Conservation (phyloP, 2,888 invertebrate genomes). For the Plusia festucae region DNA sequence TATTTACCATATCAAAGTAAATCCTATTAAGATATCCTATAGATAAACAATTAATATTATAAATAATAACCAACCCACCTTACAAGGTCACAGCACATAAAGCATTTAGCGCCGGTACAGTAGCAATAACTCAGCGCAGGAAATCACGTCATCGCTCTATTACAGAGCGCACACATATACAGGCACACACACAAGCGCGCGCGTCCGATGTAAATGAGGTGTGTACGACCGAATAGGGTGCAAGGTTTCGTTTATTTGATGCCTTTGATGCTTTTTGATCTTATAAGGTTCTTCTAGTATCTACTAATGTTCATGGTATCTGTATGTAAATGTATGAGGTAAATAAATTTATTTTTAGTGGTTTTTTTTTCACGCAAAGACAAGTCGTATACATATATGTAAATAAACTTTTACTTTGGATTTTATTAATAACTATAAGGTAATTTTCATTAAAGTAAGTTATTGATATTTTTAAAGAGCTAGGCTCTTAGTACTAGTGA, state of each 20-base stretch:
- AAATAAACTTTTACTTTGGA: no score
- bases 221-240: constrained; percentile 59
- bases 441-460: no score
- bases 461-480: no score
- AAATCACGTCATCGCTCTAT: constrained; percentile 90
- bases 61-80: constrained; percentile 31
- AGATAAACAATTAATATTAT: background rate
- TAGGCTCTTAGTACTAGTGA: no score
- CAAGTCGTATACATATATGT: no score
- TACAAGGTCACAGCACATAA: constrained; percentile 74
- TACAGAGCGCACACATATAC: constrained; percentile 77
- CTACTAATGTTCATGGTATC: no score
- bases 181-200: constrained; percentile 26
- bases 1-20: background rate
- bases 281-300: background rate
- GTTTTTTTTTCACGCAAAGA: no score
- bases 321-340: no score
- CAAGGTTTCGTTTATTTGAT: constrained; percentile 38
- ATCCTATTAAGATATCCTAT: background rate
- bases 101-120: constrained; percentile 88
- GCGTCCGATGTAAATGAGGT: constrained; percentile 53
- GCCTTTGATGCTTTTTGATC: constrained; percentile 19
- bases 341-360: no score
- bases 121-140: constrained; percentile 89
- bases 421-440: no score